Evolutionary conservation across 2,888 invertebrate species (phyloP), one percentile per base, ranked within the genome.

Genomic region (Heliconius charithonia): DNA sequence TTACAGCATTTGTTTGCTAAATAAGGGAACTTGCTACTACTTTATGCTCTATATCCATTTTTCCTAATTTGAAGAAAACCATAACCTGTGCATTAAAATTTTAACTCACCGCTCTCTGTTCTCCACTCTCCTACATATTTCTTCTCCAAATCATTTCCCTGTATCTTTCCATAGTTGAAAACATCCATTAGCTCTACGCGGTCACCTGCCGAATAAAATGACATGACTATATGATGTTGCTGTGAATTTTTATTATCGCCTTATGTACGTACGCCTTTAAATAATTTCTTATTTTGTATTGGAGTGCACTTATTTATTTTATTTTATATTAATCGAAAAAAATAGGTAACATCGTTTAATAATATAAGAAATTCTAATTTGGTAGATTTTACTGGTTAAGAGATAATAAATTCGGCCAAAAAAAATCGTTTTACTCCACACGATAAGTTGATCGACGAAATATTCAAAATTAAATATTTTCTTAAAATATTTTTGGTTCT

Each of bases 131-230:
- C 94, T 3, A 89, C 83, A 2, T 67, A 59, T 71, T 74, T 77
- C 27, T 78, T 87, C 85, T 93, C 92, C 80, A 93, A 84, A 66
- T 75, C 51, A 79, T 92, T 94, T 27, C 92, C 92, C 84, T 93
- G 94, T 79, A 92, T 89, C 84, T 86, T 90, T 3, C 94, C 94
- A 77, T 89, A 93, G 86, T 92, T 94, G 83, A 88, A 94, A 65
- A 92, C 87, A 59, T 93, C 92, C 29, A 83, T 87, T 19, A 93
- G 75, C 37, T 82, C 81, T 79, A 88, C 90, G 65, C 78, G 78
- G 1, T 78, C 81, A 10, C 83, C 94, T 92, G 85, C 76, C 85
- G 87, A 81, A 78, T 77, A 80, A 79, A 71, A 77, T 76, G 16
- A 22, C 76, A 79, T 63, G 74, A 79, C 59, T 79, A 56, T 78